Evolutionary conservation across 2,888 invertebrate genomes (phyloP).

Genomic region (Tipula vernalis): DNA sequence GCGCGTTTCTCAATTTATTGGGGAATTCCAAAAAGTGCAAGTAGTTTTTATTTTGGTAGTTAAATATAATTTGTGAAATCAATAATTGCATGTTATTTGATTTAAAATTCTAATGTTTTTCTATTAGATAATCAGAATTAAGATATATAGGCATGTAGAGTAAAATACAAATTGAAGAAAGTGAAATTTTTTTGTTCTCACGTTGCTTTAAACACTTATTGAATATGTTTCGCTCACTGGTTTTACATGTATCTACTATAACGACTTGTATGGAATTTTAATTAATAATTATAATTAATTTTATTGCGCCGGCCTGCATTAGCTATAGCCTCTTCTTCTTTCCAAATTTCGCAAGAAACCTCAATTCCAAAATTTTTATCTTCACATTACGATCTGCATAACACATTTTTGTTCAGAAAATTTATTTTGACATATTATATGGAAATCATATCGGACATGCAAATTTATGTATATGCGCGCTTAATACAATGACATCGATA

Average conservation of each 20-base stretch:
- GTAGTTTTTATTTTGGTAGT: background rate
- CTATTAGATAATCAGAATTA: background rate
- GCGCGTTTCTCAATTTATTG: too few species aligned
- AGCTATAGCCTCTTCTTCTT: background rate
- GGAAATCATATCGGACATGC: background rate
- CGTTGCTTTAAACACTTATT: too few species aligned
- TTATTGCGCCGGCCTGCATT: background rate
- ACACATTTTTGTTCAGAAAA: background rate
- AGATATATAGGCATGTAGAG: too few species aligned
- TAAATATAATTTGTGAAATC: background rate
- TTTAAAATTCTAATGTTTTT: background rate
- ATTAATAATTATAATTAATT: background rate
- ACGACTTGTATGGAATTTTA: background rate
- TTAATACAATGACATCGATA: background rate
- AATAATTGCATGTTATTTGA: background rate
- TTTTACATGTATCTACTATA: background rate
- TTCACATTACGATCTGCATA: background rate
- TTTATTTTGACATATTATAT: background rate
- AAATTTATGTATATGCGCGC: background rate
- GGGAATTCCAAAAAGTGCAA: background rate
- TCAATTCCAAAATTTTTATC: background rate
- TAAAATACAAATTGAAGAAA: background rate
- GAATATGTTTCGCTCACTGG: too few species aligned
- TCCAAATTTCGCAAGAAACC: background rate
- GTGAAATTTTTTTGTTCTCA: background rate